Evolutionary conservation across 1,140 invertebrate species (phyloP).

Genomic region (Contarinia nasturtii): DNA sequence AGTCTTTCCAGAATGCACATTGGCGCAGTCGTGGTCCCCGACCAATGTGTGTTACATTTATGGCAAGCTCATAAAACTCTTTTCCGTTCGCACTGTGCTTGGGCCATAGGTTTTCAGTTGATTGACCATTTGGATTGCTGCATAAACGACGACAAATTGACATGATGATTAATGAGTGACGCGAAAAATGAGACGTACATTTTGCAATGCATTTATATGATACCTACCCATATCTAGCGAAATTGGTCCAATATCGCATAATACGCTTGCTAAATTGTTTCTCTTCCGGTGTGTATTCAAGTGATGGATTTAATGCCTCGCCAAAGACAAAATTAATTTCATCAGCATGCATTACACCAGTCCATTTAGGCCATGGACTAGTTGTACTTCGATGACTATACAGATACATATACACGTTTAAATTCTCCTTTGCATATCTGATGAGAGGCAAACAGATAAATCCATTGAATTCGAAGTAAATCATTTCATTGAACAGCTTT

Average conservation of each 20-base stretch:
- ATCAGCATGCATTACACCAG: slow-evolving; percentile 88
- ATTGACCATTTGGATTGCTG: slow-evolving; percentile 42
- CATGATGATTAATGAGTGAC: neutral
- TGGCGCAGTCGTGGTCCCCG: slow-evolving; percentile 71
- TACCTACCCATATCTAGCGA: slow-evolving; percentile 78
- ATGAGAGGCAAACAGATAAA: neutral
- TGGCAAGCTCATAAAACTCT: slow-evolving; percentile 68
- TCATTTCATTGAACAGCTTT: neutral
- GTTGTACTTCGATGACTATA: slow-evolving; percentile 72
- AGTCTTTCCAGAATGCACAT: slow-evolving; percentile 93
- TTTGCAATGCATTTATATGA: neutral
- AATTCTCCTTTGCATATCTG: slow-evolving; percentile 66
- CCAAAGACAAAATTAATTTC: slow-evolving; percentile 93
- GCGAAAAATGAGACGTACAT: neutral
- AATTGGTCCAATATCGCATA: slow-evolving; percentile 92
- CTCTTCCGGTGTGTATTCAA: slow-evolving; percentile 62
- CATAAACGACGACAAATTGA: slow-evolving; percentile 4
- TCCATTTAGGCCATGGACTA: slow-evolving; percentile 89
- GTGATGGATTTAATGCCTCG: slow-evolving; percentile 64
- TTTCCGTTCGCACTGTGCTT: slow-evolving; percentile 59
- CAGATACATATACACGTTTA: slow-evolving; percentile 89
- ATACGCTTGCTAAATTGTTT: slow-evolving; percentile 62
- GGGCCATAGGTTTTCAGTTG: slow-evolving; percentile 48
- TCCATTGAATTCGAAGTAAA: neutral
- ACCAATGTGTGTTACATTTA: slow-evolving; percentile 61